Evolutionary conservation across 2,888 invertebrate genomes (phyloP), one percentile per base, ranked within the genome.

Genomic region (Helicoverpa assulta): DNA sequence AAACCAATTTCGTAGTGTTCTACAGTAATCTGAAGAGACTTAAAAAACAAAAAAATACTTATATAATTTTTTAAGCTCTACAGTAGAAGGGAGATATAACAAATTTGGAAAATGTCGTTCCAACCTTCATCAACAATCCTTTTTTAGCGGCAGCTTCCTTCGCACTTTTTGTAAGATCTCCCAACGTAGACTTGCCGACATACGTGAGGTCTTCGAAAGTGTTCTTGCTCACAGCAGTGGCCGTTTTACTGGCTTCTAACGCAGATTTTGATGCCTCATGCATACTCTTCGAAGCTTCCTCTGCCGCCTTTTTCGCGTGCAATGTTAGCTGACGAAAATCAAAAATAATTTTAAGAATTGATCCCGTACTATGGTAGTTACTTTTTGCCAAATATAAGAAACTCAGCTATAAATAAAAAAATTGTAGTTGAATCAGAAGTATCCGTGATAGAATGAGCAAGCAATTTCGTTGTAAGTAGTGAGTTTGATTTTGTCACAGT

Each of bases 161-260:
- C 1, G 99, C 99, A 86, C 98, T 98, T 93, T 99, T 99, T 0
- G 99, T 99, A 19, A 99, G 94, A 90, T 99, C 99, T 0, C 98
- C 98, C 53, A 99, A 94, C 0, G 98, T 98, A 37, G 98, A 98
- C 90, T 98, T 98, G n/a, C 98, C 97, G 5, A 98, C 98, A 85
- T 98, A 98, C 0, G 98, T 98, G 29, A 99, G 95, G 90, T 99
- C 99, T 73, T 98, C 98, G 6, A 98, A 95, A 0, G 98, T 98
- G 83, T 98, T 98, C 90, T 98, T 98, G 86, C 98, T 98, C 12
- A 98, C 98, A 8, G 98, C 98, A 0, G 98, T 98, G 0, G 98
- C 98, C 16, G 98, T 98, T 90, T 98, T 98, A 70, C 98, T 98
- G 0, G 98, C 98, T 93, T 98, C 98, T 33, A 98, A 86, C 0